These are phyloP conservation scores for Bagarius yarrelli DNA, from an alignment of 2,113 vertebrate genomes.

Conservation along the genomic window DNA sequence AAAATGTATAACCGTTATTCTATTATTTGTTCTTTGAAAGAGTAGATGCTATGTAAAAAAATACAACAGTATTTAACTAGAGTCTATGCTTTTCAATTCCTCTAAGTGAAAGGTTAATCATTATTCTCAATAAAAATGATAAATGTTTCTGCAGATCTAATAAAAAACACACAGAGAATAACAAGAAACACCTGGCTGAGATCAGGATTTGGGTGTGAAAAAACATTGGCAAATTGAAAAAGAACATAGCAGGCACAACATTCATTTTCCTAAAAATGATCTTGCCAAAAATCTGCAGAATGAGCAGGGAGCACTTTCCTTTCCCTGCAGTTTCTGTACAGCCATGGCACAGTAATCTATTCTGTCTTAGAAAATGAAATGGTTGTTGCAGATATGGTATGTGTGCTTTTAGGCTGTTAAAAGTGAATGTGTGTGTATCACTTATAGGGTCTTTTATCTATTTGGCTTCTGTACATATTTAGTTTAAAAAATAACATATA, in stretches of 20 bases:
- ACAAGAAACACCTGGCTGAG: constrained; percentile 74
- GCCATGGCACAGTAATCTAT: constrained; percentile 70
- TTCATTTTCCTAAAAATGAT: constrained; percentile 73
- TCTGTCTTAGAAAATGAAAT: constrained; percentile 65
- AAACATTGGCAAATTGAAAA: constrained; percentile 72
- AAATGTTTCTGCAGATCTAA: constrained; percentile 68
- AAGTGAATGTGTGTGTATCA: constrained; percentile 34
- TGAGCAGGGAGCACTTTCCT: constrained; percentile 65
- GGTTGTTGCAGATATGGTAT: constrained; percentile 50
- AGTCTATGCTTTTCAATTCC: not conserved
- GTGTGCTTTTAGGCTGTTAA: constrained; percentile 15
- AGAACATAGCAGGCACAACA: constrained; percentile 76
- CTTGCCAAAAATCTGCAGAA: constrained; percentile 74
- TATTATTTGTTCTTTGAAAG: not conserved
- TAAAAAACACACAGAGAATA: constrained; percentile 75
- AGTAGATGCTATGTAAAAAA: not conserved
- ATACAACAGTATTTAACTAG: not conserved
- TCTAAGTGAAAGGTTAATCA: constrained; percentile 62
- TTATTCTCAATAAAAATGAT: constrained; percentile 73
- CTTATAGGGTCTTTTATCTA: constrained; percentile 12
- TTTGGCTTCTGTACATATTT: not conserved
- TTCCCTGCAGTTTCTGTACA: constrained; percentile 71
- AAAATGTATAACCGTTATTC: not conserved
- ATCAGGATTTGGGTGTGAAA: constrained; percentile 76
- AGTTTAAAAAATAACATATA: not conserved